Percentiles rank a stretch among this genome's conserved stretches.
These are phyloP conservation scores for Aphelenchoides avenae DNA, from an alignment of 1,140 invertebrate species.

Conservation along the genomic window DNA sequence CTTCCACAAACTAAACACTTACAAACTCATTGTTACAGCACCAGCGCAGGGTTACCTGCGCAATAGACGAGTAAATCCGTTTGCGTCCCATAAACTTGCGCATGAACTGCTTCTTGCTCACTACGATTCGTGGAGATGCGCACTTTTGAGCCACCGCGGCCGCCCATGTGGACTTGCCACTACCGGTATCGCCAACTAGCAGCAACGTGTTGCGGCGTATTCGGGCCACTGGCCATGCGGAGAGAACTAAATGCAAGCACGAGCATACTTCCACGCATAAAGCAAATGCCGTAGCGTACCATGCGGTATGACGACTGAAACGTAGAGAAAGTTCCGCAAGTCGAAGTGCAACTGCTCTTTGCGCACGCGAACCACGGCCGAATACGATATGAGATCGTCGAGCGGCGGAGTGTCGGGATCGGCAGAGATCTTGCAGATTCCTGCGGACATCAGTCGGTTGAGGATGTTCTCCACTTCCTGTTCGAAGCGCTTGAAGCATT, in stretches of 20 bases:
- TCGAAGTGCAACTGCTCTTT: conserved; percentile 2
- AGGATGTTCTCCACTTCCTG: conserved; percentile 12
- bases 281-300: background rate
- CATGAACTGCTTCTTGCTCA: too few species aligned
- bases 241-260: background rate
- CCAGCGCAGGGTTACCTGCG: background rate
- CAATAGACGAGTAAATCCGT: background rate
- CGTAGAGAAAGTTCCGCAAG: conserved; percentile 13
- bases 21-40: background rate
- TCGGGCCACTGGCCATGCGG: background rate
- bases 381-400: conserved; percentile 10
- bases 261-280: background rate
- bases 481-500: conserved; percentile 2
- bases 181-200: background rate
- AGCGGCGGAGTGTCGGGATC: background rate
- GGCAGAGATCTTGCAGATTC: background rate
- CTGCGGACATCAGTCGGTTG: background rate
- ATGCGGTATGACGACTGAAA: conserved; percentile 10
- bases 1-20: conserved; percentile 3
- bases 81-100: background rate
- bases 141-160: background rate
- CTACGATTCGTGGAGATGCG: background rate
- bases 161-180: background rate
- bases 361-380: background rate
- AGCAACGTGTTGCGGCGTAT: background rate